Percentiles rank a stretch among this genome's conserved stretches.
Evolutionary conservation across 2,888 invertebrate species (phyloP).

Genomic region (Allygus modestus): DNA sequence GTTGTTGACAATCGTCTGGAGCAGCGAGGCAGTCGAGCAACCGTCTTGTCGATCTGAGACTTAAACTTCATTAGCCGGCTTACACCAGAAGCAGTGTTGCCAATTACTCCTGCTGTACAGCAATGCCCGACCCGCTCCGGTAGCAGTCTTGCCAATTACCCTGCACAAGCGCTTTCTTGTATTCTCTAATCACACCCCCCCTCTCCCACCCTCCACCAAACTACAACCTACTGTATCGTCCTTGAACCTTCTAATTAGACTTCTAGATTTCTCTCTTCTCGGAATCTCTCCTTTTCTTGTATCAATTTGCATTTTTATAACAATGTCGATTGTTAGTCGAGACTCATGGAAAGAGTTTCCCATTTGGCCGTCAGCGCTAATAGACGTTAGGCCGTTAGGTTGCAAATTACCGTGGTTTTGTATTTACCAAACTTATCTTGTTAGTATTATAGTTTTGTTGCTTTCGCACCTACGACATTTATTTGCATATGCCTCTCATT

Average conservation of each 20-base stretch:
- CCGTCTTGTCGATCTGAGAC: neutral
- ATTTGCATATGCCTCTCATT: no score
- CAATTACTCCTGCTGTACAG: neutral
- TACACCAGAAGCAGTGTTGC: conserved; percentile 40
- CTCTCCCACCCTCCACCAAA: neutral
- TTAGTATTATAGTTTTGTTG: no score
- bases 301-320: conserved; percentile 47
- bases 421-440: no score
- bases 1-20: conserved; percentile 6
- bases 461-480: no score
- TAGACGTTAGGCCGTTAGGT: no score
- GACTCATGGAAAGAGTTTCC: neutral
- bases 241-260: conserved; percentile 50
- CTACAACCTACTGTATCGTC: conserved; percentile 18
- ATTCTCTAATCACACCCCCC: conserved; percentile 34
- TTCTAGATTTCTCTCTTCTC: conserved; percentile 27
- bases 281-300: neutral
- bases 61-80: conserved; percentile 46
- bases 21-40: no score
- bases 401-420: no score
- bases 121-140: neutral
- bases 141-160: conserved; percentile 47
- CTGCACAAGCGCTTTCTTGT: conserved; percentile 47
- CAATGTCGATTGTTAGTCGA: conserved; percentile 24
- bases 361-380: neutral